These are phyloP conservation scores for Margarornis squamiger DNA, from an alignment of 2,797 vertebrate species.

Conservation along the genomic window DNA sequence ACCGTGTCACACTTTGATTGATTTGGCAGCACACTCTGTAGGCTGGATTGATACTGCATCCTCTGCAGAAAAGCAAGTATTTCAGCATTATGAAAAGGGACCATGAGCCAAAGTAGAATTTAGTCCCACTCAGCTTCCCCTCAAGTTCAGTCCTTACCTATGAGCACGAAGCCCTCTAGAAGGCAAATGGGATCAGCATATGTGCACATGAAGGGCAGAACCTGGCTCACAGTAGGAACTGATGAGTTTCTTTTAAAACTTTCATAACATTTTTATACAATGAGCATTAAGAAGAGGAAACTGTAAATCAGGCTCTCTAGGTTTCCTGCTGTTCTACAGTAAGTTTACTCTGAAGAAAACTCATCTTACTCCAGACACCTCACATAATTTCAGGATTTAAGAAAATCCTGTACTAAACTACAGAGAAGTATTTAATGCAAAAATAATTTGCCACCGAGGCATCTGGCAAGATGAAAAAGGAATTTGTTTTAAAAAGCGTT, in stretches of 20 bases:
- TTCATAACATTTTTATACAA: slow-evolving; percentile 47
- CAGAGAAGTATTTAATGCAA: slow-evolving; percentile 10
- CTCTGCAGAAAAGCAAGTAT: not conserved
- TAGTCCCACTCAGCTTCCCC: not conserved
- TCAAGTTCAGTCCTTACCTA: not conserved
- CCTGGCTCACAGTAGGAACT: slow-evolving; percentile 31
- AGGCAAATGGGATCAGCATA: slow-evolving; percentile 40
- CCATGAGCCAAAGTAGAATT: not conserved
- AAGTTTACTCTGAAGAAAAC: not conserved
- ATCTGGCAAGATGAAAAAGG: slow-evolving; percentile 50
- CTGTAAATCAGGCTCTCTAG: slow-evolving; percentile 42
- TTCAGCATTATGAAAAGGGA: not conserved
- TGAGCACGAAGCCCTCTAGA: not conserved
- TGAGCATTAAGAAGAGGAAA: slow-evolving; percentile 54
- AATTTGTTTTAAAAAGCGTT: not conserved
- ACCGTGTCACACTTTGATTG: not conserved
- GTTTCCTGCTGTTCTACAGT: slow-evolving; percentile 22
- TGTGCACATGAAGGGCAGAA: slow-evolving; percentile 1
- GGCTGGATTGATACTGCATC: not conserved
- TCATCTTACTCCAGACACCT: slow-evolving; percentile 33
- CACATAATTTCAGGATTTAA: slow-evolving; percentile 20
- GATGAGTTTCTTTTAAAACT: slow-evolving; percentile 40
- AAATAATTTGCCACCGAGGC: slow-evolving; percentile 35
- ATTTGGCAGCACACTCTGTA: not conserved
- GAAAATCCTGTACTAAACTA: slow-evolving; percentile 24